phyloP scores from a whole-genome alignment of 2,888 invertebrate species.

The Xestia xanthographa region DNA sequence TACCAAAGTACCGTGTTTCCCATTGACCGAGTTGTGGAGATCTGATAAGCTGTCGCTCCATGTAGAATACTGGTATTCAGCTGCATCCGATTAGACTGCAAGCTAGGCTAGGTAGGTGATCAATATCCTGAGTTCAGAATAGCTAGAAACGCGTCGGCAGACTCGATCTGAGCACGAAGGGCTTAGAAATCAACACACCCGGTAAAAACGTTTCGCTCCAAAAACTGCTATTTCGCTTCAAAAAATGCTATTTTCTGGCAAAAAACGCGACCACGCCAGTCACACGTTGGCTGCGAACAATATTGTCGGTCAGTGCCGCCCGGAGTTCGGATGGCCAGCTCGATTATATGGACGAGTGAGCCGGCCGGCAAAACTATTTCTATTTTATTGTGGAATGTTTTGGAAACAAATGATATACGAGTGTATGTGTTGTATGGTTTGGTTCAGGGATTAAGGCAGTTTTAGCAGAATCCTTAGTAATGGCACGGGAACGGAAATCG shows the following conservation, averaged over 20 bases:
- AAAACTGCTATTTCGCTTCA: conserved; percentile 54
- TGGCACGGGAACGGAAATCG: not conserved
- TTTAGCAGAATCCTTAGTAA: not conserved
- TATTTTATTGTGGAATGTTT: conserved; percentile 66
- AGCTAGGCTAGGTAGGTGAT: not conserved
- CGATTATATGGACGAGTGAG: conserved; percentile 77
- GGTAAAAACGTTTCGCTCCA: conserved; percentile 39
- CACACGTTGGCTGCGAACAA: conserved; percentile 60
- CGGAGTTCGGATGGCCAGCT: conserved; percentile 69
- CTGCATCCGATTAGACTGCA: not conserved
- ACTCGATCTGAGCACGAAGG: not conserved
- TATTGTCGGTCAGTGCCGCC: conserved; percentile 61
- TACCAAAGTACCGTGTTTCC: not conserved
- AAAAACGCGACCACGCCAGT: conserved; percentile 51
- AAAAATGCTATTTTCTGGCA: conserved; percentile 53
- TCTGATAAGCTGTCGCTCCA: too few species aligned
- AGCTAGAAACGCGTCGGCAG: not conserved
- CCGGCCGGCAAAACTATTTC: conserved; percentile 63
- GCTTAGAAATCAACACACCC: conserved; percentile 31
- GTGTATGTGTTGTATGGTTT: conserved; percentile 17
- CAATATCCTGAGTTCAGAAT: not conserved
- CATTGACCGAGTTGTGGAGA: too few species aligned
- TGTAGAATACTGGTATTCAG: not conserved
- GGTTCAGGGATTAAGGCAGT: not conserved
- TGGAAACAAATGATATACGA: conserved; percentile 60